A percentile compares a stretch with the other conserved stretches of the same genome.
phyloP scores from a whole-genome alignment of 2,888 invertebrate genomes.

The Disparrhopalites patrizii region DNA sequence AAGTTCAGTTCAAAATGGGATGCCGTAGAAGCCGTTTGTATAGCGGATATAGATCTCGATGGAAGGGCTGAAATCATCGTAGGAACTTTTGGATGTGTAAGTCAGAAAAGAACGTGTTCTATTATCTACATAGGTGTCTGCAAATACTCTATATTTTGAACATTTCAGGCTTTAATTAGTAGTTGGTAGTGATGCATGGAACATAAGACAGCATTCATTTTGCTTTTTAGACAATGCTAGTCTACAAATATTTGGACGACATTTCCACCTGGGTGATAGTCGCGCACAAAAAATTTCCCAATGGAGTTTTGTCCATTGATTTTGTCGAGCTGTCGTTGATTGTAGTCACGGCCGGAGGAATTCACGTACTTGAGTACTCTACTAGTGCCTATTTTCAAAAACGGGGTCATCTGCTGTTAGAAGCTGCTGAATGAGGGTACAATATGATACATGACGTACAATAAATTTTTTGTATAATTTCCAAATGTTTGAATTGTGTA shows the following conservation, averaged over 20 bases:
- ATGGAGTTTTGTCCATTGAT: constrained; percentile 40
- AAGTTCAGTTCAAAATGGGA: constrained; percentile 58
- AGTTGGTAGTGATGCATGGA: no score
- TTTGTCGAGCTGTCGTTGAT: constrained; percentile 39
- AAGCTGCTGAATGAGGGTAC: not conserved
- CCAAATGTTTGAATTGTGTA: no score
- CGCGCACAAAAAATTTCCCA: constrained; percentile 43
- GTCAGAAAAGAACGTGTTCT: not conserved
- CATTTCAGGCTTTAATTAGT: not conserved
- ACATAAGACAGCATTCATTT: no score
- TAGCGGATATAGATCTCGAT: constrained; percentile 68
- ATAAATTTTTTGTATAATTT: no score
- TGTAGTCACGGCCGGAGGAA: constrained; percentile 43
- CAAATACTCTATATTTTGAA: no score
- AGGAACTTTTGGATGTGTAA: constrained; percentile 64
- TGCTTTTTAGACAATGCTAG: constrained; percentile 55
- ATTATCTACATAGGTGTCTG: no score
- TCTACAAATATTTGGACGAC: constrained; percentile 54
- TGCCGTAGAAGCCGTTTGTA: constrained; percentile 60
- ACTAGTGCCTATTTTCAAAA: constrained; percentile 40
- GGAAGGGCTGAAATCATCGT: constrained; percentile 64
- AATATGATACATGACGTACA: not conserved
- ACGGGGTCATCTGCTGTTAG: not conserved
- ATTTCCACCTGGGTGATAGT: constrained; percentile 47
- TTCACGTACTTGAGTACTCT: constrained; percentile 45